Evolutionary conservation across 2,888 invertebrate genomes (phyloP).

Genomic region (Neoscelio sp.): DNA sequence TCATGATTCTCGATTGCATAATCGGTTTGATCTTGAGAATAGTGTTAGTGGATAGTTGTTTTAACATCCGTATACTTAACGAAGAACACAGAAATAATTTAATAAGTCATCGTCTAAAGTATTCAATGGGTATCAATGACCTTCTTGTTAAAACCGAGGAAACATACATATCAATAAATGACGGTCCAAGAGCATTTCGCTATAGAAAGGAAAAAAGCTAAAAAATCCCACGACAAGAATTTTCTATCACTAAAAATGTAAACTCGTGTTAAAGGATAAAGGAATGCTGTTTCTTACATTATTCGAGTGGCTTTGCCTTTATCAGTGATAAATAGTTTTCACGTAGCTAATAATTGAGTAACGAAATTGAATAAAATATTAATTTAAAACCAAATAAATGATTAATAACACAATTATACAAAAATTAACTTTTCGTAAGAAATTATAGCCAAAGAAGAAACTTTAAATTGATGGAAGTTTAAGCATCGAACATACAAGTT

Average conservation of each 20-base stretch:
- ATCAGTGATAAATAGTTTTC: neutral
- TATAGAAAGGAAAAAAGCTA: slow-evolving; percentile 49
- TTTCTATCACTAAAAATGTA: neutral
- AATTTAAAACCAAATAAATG: too few relatives aligned
- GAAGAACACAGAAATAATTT: slow-evolving; percentile 50
- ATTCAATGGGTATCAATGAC: slow-evolving; percentile 40
- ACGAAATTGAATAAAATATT: too few relatives aligned
- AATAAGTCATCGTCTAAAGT: slow-evolving; percentile 55
- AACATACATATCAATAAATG: slow-evolving; percentile 15
- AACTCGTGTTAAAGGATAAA: neutral
- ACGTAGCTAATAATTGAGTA: neutral
- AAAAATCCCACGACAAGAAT: slow-evolving; percentile 40
- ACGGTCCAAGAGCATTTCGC: slow-evolving; percentile 29
- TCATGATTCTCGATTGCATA: slow-evolving; percentile 46
- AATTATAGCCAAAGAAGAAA: too few relatives aligned
- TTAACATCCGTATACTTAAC: slow-evolving; percentile 50
- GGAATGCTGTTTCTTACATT: slow-evolving; percentile 21
- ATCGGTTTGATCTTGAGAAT: slow-evolving; percentile 54
- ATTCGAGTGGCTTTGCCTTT: neutral
- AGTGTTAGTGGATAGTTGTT: slow-evolving; percentile 45
- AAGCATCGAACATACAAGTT: too few relatives aligned
- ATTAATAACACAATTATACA: too few relatives aligned
- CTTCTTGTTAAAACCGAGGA: slow-evolving; percentile 36
- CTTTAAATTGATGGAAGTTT: too few relatives aligned
- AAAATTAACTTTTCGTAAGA: too few relatives aligned